Percentiles rank a stretch among this genome's conserved stretches.
Evolutionary conservation across 2,797 vertebrate species (phyloP).

Genomic region (Anguilla megastoma): DNA sequence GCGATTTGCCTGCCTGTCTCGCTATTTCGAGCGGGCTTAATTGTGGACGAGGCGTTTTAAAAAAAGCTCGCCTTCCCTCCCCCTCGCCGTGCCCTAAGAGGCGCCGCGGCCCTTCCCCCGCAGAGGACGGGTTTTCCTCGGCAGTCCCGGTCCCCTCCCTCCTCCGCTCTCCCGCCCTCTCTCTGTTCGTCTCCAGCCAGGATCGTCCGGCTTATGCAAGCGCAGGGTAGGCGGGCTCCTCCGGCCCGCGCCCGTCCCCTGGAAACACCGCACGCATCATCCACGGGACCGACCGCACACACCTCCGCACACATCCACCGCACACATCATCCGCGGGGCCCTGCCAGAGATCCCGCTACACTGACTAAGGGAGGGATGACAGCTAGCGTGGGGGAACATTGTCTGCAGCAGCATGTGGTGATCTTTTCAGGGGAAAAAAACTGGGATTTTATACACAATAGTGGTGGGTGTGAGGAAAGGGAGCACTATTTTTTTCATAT

Average conservation of each 20-base stretch:
- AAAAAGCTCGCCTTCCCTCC: slow-evolving; percentile 66
- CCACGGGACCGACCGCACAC: slow-evolving; percentile 49
- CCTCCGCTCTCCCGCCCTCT: slow-evolving; percentile 56
- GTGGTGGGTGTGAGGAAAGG: slow-evolving; percentile 78
- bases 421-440: slow-evolving; percentile 77
- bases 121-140: slow-evolving; percentile 63
- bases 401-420: slow-evolving; percentile 75
- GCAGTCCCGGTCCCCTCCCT: slow-evolving; percentile 48
- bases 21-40: slow-evolving; percentile 74
- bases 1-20: slow-evolving; percentile 42
- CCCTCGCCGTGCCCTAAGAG: slow-evolving; percentile 61
- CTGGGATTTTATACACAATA: slow-evolving; percentile 78
- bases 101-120: slow-evolving; percentile 57
- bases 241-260: slow-evolving; percentile 67
- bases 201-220: slow-evolving; percentile 66
- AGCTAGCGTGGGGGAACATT: slow-evolving; percentile 81
- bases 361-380: slow-evolving; percentile 64
- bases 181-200: slow-evolving; percentile 62
- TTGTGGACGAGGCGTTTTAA: slow-evolving; percentile 76
- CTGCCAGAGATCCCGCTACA: slow-evolving; percentile 72
- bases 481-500: slow-evolving; percentile 73
- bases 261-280: slow-evolving; percentile 45
- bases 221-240: slow-evolving; percentile 65
- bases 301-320: slow-evolving; percentile 36
- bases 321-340: slow-evolving; percentile 51